These are phyloP conservation scores for Novumbra hubbsi DNA, from an alignment of 2,797 vertebrate genomes.

Conservation along the genomic window DNA sequence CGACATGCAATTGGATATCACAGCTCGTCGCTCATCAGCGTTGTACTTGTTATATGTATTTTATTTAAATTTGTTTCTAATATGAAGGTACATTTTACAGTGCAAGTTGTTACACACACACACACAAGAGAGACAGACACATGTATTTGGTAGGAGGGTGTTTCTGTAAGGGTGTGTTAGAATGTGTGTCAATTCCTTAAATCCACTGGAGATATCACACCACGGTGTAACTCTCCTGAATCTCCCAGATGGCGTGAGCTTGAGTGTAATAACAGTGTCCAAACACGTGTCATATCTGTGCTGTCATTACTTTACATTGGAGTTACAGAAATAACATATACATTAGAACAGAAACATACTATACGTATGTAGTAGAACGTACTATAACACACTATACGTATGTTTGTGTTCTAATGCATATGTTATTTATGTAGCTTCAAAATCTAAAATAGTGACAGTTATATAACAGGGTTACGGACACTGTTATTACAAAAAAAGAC, in stretches of 20 bases:
- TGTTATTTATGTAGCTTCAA: no score
- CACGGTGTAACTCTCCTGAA: neutral
- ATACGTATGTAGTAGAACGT: no score
- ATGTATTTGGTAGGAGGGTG: neutral
- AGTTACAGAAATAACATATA: neutral
- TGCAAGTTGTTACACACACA: conserved; percentile 41
- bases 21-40: neutral
- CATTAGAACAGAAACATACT: no score
- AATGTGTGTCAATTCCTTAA: conserved; percentile 8
- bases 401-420: no score
- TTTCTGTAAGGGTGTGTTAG: conserved; percentile 12
- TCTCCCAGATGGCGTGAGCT: neutral
- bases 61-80: no score
- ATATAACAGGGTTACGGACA: no score
- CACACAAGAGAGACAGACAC: conserved; percentile 43
- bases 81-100: neutral
- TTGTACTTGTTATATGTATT: neutral
- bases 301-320: neutral
- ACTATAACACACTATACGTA: no score
- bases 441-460: no score
- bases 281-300: neutral
- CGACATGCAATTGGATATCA: conserved; percentile 1
- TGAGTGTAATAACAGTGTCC: neutral
- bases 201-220: neutral
- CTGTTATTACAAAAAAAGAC: no score